Conservation (phyloP, 1,140 invertebrate genomes). For the Pachyrhynchus sulphureomaculatus region DNA sequence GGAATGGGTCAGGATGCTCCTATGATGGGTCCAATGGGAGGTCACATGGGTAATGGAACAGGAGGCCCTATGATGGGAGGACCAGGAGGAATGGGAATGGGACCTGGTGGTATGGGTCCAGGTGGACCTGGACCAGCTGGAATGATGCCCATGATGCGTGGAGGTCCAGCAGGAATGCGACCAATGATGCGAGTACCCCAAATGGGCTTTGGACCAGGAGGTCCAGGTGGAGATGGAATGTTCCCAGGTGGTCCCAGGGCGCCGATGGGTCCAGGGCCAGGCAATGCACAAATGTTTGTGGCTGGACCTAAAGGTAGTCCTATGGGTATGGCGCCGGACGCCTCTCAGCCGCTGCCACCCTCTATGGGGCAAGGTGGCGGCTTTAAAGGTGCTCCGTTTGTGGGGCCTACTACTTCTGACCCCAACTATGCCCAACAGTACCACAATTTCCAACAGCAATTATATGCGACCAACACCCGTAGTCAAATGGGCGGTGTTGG, state of each 20-base stretch:
- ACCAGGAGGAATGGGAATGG: slow-evolving; percentile 48
- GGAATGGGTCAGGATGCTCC: slow-evolving; percentile 50
- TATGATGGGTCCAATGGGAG: slow-evolving; percentile 56
- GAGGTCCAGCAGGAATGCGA: slow-evolving; percentile 51
- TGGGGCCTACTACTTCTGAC: slow-evolving; percentile 81
- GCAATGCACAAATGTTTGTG: slow-evolving; percentile 58
- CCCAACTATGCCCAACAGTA: slow-evolving; percentile 93
- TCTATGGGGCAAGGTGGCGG: slow-evolving; percentile 74
- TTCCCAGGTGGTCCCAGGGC: slow-evolving; percentile 42
- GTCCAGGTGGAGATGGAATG: slow-evolving; percentile 54
- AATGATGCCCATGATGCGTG: slow-evolving; percentile 48
- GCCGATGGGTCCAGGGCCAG: slow-evolving; percentile 47
- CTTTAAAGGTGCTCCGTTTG: slow-evolving; percentile 78
- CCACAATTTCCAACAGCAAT: slow-evolving; percentile 92
- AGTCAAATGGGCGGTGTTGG: slow-evolving; percentile 56
- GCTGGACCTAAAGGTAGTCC: slow-evolving; percentile 54
- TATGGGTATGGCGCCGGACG: slow-evolving; percentile 63
- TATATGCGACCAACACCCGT: slow-evolving; percentile 86
- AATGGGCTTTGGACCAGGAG: slow-evolving; percentile 56
- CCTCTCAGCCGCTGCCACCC: slow-evolving; percentile 73
- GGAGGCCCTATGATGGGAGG: slow-evolving; percentile 50
- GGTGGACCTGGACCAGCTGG: slow-evolving; percentile 30
- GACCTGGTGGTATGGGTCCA: slow-evolving; percentile 42
- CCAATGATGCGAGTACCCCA: slow-evolving; percentile 56
- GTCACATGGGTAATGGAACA: slow-evolving; percentile 49